Conservation (phyloP, 2,888 invertebrate species). For the Chaetogeoica ovagalla region DNA sequence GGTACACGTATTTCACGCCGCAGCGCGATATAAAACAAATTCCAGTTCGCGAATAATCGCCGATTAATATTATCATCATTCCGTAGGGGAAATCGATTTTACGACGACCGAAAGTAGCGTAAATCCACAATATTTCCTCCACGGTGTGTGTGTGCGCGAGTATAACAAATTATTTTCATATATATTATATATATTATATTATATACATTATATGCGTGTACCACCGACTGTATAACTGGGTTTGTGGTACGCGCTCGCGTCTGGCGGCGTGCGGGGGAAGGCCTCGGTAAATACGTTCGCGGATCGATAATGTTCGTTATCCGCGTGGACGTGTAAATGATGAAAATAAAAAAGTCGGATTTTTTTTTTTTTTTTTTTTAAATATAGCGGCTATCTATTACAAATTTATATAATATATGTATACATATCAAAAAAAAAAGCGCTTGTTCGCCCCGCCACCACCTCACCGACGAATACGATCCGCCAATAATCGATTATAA, state of each 20-base stretch:
- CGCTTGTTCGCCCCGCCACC: not conserved
- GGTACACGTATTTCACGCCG: no score
- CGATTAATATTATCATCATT: no score
- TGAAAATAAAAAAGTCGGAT: not conserved
- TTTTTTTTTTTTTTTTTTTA: not conserved
- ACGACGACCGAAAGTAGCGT: no score
- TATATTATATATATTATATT: not conserved
- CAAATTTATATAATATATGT: not conserved
- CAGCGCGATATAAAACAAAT: no score
- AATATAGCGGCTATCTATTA: not conserved
- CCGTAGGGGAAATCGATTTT: no score
- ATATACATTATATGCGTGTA: no score
- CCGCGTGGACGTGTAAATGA: not conserved
- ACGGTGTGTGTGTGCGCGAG: no score
- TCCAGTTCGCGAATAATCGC: no score
- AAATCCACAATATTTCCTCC: no score
- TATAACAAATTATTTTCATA: no score
- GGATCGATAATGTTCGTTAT: slow-evolving; percentile 41
- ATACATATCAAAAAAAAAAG: not conserved
- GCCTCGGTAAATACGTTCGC: slow-evolving; percentile 9
- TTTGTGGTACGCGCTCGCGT: slow-evolving; percentile 45
- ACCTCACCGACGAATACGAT: no score
- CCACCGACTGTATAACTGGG: slow-evolving; percentile 40
- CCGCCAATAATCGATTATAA: no score
- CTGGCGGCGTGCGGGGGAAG: slow-evolving; percentile 15